Conservation (phyloP, 2,888 invertebrate species). For the Aproaerema taeniolella region DNA sequence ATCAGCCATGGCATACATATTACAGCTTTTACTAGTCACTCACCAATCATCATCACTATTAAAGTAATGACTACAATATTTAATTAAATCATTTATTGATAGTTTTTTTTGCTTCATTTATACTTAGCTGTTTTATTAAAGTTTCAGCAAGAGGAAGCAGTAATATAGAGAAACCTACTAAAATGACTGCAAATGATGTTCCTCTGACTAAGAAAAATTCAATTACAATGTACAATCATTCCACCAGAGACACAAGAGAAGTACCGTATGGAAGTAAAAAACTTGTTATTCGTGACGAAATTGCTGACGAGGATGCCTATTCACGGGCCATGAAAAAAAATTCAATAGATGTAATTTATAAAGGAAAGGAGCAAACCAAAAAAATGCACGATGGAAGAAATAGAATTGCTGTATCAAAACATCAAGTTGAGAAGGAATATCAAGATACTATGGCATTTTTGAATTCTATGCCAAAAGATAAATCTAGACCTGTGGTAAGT, state of each 20-base stretch:
- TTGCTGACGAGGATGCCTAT: conserved; percentile 54
- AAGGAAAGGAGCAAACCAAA: conserved; percentile 34
- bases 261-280: conserved; percentile 35
- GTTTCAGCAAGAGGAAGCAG: conserved; percentile 33
- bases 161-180: conserved; percentile 27
- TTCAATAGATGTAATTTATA: conserved; percentile 20
- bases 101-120: too few relatives aligned
- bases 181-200: conserved; percentile 16
- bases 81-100: too few relatives aligned
- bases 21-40: too few relatives aligned
- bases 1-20: too few relatives aligned
- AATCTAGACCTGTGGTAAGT: conserved; percentile 46
- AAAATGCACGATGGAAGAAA: conserved; percentile 44
- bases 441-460: conserved; percentile 61
- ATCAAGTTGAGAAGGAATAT: conserved; percentile 77
- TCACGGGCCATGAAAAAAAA: conserved; percentile 51
- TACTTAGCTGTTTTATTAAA: conserved; percentile 13
- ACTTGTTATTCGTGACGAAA: conserved; percentile 44
- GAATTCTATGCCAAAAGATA: conserved; percentile 53
- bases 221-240: conserved; percentile 58
- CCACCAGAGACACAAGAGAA: conserved; percentile 46
- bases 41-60: too few relatives aligned
- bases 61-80: too few relatives aligned
- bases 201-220: conserved; percentile 35
- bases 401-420: conserved; percentile 76